Conservation (phyloP, 2,888 invertebrate species). For the Diabrotica balteata region DNA sequence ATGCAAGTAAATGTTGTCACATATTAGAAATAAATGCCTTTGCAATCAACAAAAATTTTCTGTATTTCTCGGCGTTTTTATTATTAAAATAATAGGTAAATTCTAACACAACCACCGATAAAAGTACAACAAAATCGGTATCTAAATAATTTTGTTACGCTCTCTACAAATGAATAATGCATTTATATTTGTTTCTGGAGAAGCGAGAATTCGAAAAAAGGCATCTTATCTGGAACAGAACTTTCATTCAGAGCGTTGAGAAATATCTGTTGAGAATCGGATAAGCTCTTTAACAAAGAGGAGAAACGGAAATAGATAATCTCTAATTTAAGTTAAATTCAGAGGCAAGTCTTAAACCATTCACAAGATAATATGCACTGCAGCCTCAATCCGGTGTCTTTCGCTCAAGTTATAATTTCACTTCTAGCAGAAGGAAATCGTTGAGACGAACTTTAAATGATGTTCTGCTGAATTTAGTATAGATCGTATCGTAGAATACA, state of each 20-base stretch:
- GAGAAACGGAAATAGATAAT: constrained; percentile 4
- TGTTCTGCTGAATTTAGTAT: background rate
- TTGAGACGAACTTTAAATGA: background rate
- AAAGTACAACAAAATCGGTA: too few relatives aligned
- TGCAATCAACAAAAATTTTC: too few relatives aligned
- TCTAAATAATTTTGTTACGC: too few relatives aligned
- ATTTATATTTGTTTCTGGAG: too few relatives aligned
- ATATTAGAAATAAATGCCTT: too few relatives aligned
- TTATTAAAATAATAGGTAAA: too few relatives aligned
- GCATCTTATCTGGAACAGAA: background rate
- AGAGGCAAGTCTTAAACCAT: background rate
- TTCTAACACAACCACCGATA: too few relatives aligned
- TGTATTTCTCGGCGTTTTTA: too few relatives aligned
- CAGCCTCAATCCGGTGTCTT: constrained; percentile 7
- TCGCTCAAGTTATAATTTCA: constrained; percentile 10
- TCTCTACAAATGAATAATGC: too few relatives aligned
- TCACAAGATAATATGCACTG: background rate
- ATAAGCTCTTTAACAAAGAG: background rate
- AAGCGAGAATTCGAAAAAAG: too few relatives aligned
- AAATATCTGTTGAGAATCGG: constrained; percentile 4
- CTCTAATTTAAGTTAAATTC: constrained; percentile 3
- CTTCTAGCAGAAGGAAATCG: background rate
- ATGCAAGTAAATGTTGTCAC: too few relatives aligned
- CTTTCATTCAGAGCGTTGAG: background rate
- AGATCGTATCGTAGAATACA: background rate